Conservation (phyloP, 2,113 vertebrate genomes). For the Dipodomys ordii region DNA sequence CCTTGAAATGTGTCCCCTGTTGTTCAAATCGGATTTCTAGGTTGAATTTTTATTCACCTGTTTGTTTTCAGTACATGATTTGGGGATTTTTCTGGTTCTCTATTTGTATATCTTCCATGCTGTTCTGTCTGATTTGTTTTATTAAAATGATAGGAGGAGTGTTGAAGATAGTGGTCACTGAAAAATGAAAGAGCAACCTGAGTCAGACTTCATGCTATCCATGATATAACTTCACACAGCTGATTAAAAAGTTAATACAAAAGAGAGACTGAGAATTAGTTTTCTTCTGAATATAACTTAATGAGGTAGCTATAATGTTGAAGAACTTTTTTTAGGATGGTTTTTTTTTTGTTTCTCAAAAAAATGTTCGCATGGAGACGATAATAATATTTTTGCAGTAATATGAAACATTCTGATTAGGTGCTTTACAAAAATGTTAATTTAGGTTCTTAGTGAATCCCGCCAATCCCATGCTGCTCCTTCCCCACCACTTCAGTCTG, state of each 20-base stretch:
- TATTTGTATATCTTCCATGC: neutral
- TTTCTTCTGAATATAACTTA: neutral
- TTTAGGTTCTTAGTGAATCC: slow-evolving; percentile 30
- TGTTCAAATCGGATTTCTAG: neutral
- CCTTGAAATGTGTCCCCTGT: neutral
- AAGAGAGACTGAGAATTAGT: neutral
- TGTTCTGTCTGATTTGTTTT: neutral
- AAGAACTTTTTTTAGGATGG: neutral
- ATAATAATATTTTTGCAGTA: slow-evolving; percentile 38
- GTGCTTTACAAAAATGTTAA: neutral
- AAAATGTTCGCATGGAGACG: slow-evolving; percentile 25
- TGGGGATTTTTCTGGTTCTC: neutral
- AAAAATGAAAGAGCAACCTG: neutral
- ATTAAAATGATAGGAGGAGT: neutral
- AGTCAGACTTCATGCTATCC: neutral
- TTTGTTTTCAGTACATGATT: neutral
- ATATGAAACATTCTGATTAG: slow-evolving; percentile 13
- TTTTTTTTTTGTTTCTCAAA: slow-evolving; percentile 37
- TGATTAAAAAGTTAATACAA: neutral
- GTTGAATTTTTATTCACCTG: neutral
- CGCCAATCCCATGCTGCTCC: neutral
- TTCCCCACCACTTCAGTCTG: slow-evolving; percentile 1
- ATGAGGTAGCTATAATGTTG: neutral
- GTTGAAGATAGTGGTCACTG: neutral
- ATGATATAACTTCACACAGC: neutral